phyloP scores from a whole-genome alignment of 2,797 vertebrate species.

The Acipenser transmontanus region DNA sequence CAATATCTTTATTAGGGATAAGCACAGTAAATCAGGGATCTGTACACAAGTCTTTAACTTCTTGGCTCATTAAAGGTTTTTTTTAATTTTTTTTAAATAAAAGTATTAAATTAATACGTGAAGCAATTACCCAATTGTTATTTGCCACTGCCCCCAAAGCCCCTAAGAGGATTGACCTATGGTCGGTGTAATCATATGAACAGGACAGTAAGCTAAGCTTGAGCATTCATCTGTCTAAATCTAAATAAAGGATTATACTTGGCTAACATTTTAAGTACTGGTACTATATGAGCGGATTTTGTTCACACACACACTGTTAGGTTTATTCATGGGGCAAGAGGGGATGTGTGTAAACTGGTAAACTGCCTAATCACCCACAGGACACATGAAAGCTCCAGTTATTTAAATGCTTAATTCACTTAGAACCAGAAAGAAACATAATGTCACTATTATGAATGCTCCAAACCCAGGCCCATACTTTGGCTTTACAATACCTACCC shows the following conservation, averaged over 20 bases:
- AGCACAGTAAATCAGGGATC: too few species aligned
- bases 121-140: background rate
- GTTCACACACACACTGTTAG: background rate
- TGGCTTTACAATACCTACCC: too few species aligned
- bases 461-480: background rate
- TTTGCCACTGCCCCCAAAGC: background rate
- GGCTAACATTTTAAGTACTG: constrained; percentile 2
- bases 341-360: constrained; percentile 17
- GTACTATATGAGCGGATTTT: background rate
- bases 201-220: background rate
- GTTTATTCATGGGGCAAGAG: background rate
- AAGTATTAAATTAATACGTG: background rate
- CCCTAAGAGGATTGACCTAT: background rate
- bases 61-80: too few species aligned
- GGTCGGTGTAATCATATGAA: background rate
- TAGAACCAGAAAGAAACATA: background rate
- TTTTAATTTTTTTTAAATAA: too few species aligned
- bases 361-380: background rate
- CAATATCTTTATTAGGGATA: too few species aligned
- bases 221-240: background rate
- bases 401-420: constrained; percentile 3
- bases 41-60: too few species aligned
- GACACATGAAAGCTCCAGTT: constrained; percentile 3
- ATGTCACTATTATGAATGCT: background rate
- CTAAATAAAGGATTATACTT: constrained; percentile 1